Conservation (phyloP, 2,113 vertebrate genomes). For the Nasalis larvatus region DNA sequence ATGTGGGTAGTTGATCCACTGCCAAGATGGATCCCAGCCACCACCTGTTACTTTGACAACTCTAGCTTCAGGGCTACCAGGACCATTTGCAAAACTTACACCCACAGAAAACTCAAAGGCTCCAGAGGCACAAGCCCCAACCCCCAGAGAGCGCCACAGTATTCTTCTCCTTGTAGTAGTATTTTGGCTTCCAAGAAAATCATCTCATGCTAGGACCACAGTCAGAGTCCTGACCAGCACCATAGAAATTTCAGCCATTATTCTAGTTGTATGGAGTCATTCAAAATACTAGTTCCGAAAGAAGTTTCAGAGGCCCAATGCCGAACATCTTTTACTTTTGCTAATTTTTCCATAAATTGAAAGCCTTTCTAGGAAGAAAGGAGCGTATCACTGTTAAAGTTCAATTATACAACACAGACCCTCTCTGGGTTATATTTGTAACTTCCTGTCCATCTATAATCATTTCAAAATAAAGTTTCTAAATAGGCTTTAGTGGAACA, state of each 20-base stretch:
- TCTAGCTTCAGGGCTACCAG: background rate
- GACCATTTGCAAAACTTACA: background rate
- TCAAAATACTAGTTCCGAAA: constrained; percentile 33
- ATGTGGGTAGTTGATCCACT: background rate
- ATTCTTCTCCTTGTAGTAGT: background rate
- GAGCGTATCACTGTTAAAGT: background rate
- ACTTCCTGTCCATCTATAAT: background rate
- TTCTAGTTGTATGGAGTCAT: background rate
- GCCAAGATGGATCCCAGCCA: constrained; percentile 15
- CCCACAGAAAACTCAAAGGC: background rate
- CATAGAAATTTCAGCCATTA: background rate
- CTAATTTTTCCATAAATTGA: background rate
- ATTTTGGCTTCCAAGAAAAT: background rate
- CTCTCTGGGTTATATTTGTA: background rate
- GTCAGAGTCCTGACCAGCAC: background rate
- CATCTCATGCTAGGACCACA: background rate
- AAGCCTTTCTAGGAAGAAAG: constrained; percentile 18
- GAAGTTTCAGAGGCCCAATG: background rate
- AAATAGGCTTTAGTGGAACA: background rate
- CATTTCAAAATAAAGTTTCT: background rate
- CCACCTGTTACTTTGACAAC: constrained; percentile 9
- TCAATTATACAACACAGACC: background rate
- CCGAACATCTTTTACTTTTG: background rate
- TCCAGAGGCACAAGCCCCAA: background rate
- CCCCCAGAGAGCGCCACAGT: background rate